Conservation (phyloP, 1,140 invertebrate genomes). For the Colletes latitarsis region DNA sequence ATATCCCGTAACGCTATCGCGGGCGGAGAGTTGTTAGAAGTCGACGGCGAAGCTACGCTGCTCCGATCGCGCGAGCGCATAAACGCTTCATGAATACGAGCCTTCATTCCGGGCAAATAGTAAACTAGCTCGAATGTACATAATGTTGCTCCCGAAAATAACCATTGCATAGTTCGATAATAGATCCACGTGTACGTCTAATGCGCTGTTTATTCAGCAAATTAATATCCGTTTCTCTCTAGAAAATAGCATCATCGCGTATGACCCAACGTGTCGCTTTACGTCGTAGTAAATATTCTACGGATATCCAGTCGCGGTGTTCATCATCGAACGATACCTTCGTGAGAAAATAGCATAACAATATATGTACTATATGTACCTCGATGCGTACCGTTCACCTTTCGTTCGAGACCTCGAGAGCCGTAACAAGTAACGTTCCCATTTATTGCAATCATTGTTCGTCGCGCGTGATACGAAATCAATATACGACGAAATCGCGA, state of each 20-base stretch:
- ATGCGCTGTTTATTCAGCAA: not conserved
- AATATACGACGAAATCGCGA: constrained; percentile 13
- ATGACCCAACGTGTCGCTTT: too few relatives aligned
- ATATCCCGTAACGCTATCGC: constrained; percentile 10
- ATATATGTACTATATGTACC: constrained; percentile 14
- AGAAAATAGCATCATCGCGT: not conserved
- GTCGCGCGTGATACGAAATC: constrained; percentile 2
- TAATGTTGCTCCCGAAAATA: constrained; percentile 7
- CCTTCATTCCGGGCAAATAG: constrained; percentile 6
- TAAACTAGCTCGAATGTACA: not conserved
- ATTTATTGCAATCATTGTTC: constrained; percentile 12
- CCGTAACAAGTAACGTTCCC: constrained; percentile 1
- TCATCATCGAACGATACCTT: too few relatives aligned
- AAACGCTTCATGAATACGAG: not conserved
- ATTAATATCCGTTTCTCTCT: not conserved
- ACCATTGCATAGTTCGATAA: constrained; percentile 1
- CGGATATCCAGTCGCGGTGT: not conserved
- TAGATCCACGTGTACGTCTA: not conserved
- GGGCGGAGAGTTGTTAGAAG: not conserved
- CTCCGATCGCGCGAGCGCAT: not conserved
- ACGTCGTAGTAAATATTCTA: not conserved
- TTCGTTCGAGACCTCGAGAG: constrained; percentile 22
- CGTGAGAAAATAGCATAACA: not conserved
- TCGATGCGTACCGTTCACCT: constrained; percentile 41
- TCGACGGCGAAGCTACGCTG: not conserved